These are phyloP conservation scores for Mesorhabditis spiculigera DNA, from an alignment of 2,888 invertebrate genomes.

Conservation along the genomic window DNA sequence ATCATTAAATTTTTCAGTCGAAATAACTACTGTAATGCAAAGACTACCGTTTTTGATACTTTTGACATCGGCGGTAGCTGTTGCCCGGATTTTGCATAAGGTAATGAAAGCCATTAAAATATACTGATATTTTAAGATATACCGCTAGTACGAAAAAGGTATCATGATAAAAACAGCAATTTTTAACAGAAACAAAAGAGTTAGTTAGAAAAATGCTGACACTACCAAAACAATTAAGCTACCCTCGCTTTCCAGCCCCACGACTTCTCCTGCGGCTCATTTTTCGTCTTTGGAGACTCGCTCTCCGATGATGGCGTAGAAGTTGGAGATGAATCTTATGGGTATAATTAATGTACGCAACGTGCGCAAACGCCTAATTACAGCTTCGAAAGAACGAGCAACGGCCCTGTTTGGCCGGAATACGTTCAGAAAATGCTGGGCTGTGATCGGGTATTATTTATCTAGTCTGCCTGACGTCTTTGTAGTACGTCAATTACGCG, in stretches of 20 bases:
- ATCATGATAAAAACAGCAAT: no score
- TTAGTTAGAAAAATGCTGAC: no score
- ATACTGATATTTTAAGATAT: no score
- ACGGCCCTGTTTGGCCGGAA: constrained; percentile 49
- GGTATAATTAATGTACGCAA: constrained; percentile 15
- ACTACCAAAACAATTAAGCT: no score
- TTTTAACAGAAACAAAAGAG: no score
- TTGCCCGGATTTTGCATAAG: no score
- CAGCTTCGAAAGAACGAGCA: constrained; percentile 35
- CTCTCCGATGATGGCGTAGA: constrained; percentile 49
- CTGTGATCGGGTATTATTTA: constrained; percentile 34
- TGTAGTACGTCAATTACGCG: constrained; percentile 46
- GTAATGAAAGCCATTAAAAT: no score
- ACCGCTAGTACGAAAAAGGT: no score
- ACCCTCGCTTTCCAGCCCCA: constrained; percentile 30
- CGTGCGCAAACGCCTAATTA: neutral
- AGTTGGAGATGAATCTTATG: constrained; percentile 34
- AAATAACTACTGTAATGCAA: no score
- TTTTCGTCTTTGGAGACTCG: constrained; percentile 48
- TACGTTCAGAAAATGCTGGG: constrained; percentile 41
- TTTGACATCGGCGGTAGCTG: no score
- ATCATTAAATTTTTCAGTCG: no score
- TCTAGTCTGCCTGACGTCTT: neutral
- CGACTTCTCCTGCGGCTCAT: constrained; percentile 38
- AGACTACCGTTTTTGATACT: no score